A percentile compares a stretch with the other conserved stretches of the same genome.
phyloP scores from a whole-genome alignment of 2,888 invertebrate species.

The Atethmia centrago region DNA sequence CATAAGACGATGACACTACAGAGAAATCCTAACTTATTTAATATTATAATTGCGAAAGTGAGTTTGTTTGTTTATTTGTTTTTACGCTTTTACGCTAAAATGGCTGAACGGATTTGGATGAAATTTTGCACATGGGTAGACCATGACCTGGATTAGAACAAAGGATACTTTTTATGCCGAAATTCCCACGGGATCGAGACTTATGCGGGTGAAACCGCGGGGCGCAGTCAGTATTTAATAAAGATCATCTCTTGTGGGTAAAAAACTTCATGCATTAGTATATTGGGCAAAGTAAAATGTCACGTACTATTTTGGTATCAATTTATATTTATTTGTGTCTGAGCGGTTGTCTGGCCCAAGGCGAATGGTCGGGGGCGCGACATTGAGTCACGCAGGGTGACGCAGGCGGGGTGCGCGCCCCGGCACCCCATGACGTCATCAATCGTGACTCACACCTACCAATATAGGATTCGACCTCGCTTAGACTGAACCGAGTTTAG shows the following conservation, averaged over 20 bases:
- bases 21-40: too few relatives aligned
- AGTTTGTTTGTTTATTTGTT: too few relatives aligned
- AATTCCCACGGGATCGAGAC: too few relatives aligned
- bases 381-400: conserved; percentile 81
- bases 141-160: too few relatives aligned
- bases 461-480: conserved; percentile 74
- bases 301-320: conserved; percentile 66
- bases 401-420: conserved; percentile 78
- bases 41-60: too few relatives aligned
- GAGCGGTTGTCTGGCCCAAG: conserved; percentile 71
- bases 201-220: too few relatives aligned
- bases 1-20: conserved; percentile 2
- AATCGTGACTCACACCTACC: conserved; percentile 79
- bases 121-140: too few relatives aligned
- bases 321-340: conserved; percentile 76
- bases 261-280: conserved; percentile 4
- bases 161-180: too few relatives aligned
- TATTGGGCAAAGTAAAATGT: conserved; percentile 34
- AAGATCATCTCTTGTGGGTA: conserved; percentile 4
- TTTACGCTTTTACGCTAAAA: too few relatives aligned
- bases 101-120: too few relatives aligned
- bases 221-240: too few relatives aligned
- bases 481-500: conserved; percentile 56
- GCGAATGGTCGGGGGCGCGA: conserved; percentile 71
- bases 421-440: conserved; percentile 82